Base-by-base conservation (phyloP, 2,888 invertebrate species). In the Acrobasis suavella region DNA sequence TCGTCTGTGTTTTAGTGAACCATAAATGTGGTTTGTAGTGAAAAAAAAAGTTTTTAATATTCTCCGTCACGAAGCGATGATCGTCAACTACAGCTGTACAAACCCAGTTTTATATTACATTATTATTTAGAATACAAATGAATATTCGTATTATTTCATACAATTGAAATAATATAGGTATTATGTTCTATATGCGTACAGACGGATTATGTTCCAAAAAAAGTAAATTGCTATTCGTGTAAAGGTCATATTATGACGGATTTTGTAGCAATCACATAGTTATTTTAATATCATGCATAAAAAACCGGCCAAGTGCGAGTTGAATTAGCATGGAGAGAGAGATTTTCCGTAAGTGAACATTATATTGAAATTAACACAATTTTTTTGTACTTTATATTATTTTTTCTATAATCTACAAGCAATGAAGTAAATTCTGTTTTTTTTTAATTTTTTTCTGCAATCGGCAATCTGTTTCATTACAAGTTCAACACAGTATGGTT, bases 51-150 rank as follows among this genome's bases (percentile, higher is more conserved):
- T 64, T 69, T 66, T 55, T 69, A 64, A 62, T 67, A 67, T 66
- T 67, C 58, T 65, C 68, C 65, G 67, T 67, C 64, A 65, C 67
- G 63, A 76, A 73, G 80, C 81, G 79, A 77, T 76, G 79, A 78
- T 81, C 78, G 77, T 78, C 79, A 75, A 70, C 73, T 78, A 71
- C 81, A 82, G 80, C 80, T 83, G 83, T 74, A 67, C 69, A 80
- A 81, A 82, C 72, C 67, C 69, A 74, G 73, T 76, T 80, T 78
- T 76, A 72, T 82, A 80, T 77, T 64, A 67, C 65, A 71, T 77
- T 81, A 78, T 78, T 83, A 80, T 77, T 64, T 68, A 66, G 7
- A 46, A 14, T 64, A 79, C 77, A 80, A 82, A 78, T 80, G 77
- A 79, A 80, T 81, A 77, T 72, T 68, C 66, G 70, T 62, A 51